Evolutionary conservation across 2,888 invertebrate genomes (phyloP).

Genomic region (Epirrhoe tristata): DNA sequence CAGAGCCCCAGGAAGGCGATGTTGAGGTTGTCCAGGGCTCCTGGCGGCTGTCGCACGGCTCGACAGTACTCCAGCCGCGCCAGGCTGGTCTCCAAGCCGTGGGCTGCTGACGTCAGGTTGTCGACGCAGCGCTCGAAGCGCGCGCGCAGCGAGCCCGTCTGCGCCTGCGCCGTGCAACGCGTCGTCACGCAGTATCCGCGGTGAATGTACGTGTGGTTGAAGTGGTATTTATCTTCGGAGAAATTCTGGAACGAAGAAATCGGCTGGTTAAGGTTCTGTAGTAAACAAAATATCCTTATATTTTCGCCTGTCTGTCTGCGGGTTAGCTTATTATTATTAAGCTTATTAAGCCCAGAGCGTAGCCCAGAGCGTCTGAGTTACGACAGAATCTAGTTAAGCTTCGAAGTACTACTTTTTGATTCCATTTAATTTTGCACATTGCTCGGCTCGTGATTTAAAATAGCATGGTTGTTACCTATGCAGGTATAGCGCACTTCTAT

Average conservation of each 20-base stretch:
- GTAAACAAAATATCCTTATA: too few relatives aligned
- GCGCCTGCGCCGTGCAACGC: slow-evolving; percentile 49
- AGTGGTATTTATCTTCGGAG: slow-evolving; percentile 55
- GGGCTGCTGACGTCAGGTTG: slow-evolving; percentile 42
- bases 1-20: slow-evolving; percentile 45
- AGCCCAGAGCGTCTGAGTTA: too few relatives aligned
- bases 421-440: too few relatives aligned
- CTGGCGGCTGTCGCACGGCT: slow-evolving; percentile 1
- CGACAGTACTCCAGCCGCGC: slow-evolving; percentile 54
- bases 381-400: too few relatives aligned
- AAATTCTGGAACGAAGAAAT: slow-evolving; percentile 50
- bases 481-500: too few relatives aligned
- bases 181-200: slow-evolving; percentile 62
- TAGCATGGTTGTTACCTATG: too few relatives aligned
- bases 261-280: background rate
- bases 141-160: slow-evolving; percentile 20
- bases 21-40: slow-evolving; percentile 43
- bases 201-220: slow-evolving; percentile 64
- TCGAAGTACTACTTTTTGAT: too few relatives aligned
- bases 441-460: too few relatives aligned
- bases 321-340: too few relatives aligned
- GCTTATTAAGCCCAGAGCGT: too few relatives aligned
- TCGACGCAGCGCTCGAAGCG: slow-evolving; percentile 59
- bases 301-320: too few relatives aligned
- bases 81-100: slow-evolving; percentile 53